Conservation (phyloP, 2,113 vertebrate genomes). For the Chaetops frenatus region DNA sequence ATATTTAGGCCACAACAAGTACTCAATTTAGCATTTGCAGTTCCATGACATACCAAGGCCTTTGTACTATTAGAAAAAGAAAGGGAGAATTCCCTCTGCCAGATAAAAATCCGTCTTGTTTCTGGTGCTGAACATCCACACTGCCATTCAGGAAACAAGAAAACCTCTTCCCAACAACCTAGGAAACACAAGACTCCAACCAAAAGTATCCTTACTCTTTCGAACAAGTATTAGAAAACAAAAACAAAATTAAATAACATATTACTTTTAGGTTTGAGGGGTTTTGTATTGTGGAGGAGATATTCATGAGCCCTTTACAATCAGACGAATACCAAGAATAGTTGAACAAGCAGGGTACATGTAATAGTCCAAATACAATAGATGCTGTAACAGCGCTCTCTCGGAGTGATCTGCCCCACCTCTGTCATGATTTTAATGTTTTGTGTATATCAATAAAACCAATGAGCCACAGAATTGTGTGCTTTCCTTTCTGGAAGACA, state of each 20-base stretch:
- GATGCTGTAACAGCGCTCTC: not conserved
- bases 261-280: not conserved
- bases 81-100: not conserved
- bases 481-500: constrained; percentile 11
- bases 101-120: not conserved
- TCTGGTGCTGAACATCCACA: not conserved
- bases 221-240: not conserved
- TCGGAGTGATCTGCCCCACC: not conserved
- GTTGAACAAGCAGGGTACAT: not conserved
- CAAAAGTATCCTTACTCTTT: not conserved
- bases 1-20: constrained; percentile 23
- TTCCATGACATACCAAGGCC: not conserved
- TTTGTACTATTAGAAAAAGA: not conserved
- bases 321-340: not conserved
- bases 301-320: not conserved
- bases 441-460: not conserved
- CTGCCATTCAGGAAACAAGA: not conserved
- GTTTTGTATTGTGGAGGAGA: not conserved
- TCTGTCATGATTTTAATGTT: not conserved
- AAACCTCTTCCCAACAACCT: not conserved
- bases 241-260: not conserved
- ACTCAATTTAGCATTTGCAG: not conserved
- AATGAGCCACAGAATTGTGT: not conserved
- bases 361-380: not conserved
- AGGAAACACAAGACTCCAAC: not conserved